A percentile compares a stretch with the other conserved stretches of the same genome.
These are phyloP conservation scores for Machimus rusticus DNA, from an alignment of 2,888 invertebrate genomes.

Conservation along the genomic window DNA sequence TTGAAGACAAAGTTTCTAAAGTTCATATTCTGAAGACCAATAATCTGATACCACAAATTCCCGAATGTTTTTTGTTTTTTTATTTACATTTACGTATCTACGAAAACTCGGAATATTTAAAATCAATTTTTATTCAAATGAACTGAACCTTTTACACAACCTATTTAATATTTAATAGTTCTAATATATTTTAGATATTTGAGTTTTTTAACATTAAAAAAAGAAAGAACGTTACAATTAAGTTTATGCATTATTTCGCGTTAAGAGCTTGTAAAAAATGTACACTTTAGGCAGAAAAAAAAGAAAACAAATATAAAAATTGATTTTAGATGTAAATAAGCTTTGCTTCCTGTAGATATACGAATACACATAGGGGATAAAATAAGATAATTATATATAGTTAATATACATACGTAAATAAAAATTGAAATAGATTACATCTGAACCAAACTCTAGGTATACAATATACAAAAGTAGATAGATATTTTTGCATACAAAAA, in stretches of 20 bases:
- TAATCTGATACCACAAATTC: too few relatives aligned
- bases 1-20: too few relatives aligned
- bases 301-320: background rate
- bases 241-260: background rate
- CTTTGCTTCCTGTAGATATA: conserved; percentile 45
- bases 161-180: background rate
- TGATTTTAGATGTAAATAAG: conserved; percentile 44
- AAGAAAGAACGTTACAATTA: background rate
- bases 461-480: conserved; percentile 45
- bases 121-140: background rate
- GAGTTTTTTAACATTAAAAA: background rate
- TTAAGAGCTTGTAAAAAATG: conserved; percentile 22
- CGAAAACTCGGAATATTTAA: too few relatives aligned
- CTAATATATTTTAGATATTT: background rate
- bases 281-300: background rate
- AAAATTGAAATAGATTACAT: conserved; percentile 32
- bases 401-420: conserved; percentile 36
- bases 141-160: background rate
- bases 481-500: conserved; percentile 48
- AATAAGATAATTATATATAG: background rate
- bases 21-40: too few relatives aligned
- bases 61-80: too few relatives aligned
- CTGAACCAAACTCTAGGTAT: conserved; percentile 32
- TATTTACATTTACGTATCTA: too few relatives aligned
- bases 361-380: background rate